Evolutionary conservation across 64 coral and sea anemone species (phyloP).

Genomic region (Stichodactyla helianthus): DNA sequence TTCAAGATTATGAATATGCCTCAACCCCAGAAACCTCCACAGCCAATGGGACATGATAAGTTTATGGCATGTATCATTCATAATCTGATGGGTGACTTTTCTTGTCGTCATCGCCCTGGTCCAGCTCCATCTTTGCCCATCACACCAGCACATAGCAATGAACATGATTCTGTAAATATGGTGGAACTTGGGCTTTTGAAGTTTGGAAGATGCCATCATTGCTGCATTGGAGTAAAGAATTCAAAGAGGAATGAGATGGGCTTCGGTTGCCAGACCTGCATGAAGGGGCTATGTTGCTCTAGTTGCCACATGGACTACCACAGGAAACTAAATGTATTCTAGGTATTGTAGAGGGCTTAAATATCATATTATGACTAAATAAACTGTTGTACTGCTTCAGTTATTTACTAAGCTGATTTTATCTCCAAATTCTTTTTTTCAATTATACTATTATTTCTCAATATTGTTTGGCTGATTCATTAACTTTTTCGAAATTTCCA

Average conservation of each 20-base stretch:
- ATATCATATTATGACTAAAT: background rate
- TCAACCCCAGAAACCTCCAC: conserved; percentile 15
- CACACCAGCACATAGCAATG: conserved; percentile 21
- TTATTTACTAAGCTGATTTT: background rate
- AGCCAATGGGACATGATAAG: conserved; percentile 18
- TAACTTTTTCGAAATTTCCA: background rate
- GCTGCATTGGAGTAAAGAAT: conserved; percentile 30
- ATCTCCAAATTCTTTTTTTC: background rate
- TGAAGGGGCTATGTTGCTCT: conserved; percentile 15
- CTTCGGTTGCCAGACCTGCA: conserved; percentile 20
- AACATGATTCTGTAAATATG: conserved; percentile 33
- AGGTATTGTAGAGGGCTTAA: conserved; percentile 9
- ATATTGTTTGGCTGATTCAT: background rate
- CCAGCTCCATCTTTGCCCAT: conserved; percentile 19
- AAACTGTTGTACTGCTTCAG: too few relatives aligned
- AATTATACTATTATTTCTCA: background rate
- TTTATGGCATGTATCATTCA: conserved; percentile 44
- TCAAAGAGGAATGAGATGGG: conserved; percentile 21
- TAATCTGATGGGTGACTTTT: conserved; percentile 38
- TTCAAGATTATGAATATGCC: conserved; percentile 38
- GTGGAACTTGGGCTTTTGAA: conserved; percentile 20
- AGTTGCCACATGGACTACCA: conserved; percentile 27
- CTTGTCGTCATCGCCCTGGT: conserved; percentile 13
- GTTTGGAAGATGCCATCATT: conserved; percentile 31
- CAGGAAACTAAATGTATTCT: conserved; percentile 18